phyloP scores from a whole-genome alignment of 2,888 invertebrate species.

The Ectemnius continuus region DNA sequence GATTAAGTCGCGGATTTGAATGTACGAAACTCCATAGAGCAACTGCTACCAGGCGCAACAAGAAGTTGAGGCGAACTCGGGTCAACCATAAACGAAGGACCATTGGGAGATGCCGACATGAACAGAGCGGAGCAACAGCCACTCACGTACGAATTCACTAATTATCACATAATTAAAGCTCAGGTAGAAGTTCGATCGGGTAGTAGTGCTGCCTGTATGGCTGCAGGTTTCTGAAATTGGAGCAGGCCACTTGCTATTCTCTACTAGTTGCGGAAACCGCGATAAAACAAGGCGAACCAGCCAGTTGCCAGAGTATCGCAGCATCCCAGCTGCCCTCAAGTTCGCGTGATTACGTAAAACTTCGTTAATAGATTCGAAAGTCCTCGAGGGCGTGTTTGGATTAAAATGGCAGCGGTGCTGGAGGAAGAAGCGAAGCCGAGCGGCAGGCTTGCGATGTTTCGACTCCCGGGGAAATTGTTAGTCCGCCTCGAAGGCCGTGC shows the following conservation, averaged over 20 bases:
- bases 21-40: too few species aligned
- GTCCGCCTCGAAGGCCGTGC: slow-evolving; percentile 24
- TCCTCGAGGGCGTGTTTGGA: slow-evolving; percentile 1
- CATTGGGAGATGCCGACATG: too few species aligned
- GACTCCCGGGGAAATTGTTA: slow-evolving; percentile 33
- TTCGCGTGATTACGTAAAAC: slow-evolving; percentile 19
- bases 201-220: background rate
- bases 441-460: slow-evolving; percentile 10
- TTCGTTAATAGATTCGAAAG: slow-evolving; percentile 25
- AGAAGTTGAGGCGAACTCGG: too few species aligned
- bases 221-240: background rate
- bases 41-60: too few species aligned
- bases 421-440: too few species aligned
- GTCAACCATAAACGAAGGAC: too few species aligned
- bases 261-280: slow-evolving; percentile 8
- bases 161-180: slow-evolving; percentile 18
- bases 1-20: too few species aligned
- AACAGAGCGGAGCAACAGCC: too few species aligned
- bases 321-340: background rate
- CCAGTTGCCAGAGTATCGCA: too few species aligned
- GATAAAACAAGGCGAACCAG: slow-evolving; percentile 1
- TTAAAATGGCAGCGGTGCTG: slow-evolving; percentile 5
- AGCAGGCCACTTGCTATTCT: background rate
- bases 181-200: slow-evolving; percentile 11
- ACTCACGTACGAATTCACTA: slow-evolving; percentile 13